Evolutionary conservation across 2,888 invertebrate genomes (phyloP).

Genomic region (Oconnorella tubifera): DNA sequence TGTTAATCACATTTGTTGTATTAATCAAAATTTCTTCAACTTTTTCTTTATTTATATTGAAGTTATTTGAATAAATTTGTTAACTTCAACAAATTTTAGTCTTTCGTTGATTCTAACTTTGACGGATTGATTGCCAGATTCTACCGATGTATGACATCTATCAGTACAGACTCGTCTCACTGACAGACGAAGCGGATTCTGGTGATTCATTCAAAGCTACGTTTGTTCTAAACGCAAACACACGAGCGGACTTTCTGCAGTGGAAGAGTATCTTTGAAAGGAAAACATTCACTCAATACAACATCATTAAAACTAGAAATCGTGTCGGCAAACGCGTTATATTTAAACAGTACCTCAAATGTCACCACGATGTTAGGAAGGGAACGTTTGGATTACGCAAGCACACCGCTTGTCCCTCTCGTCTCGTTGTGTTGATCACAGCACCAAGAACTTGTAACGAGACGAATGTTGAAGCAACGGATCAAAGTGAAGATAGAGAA

Average conservation of each 20-base stretch:
- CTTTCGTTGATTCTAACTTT: no score
- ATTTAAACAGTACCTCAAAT: slow-evolving; percentile 2
- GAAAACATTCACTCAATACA: not conserved
- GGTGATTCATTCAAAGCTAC: no score
- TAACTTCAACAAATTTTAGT: no score
- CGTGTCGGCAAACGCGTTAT: not conserved
- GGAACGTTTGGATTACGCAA: not conserved
- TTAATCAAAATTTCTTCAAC: no score
- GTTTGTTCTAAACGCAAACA: not conserved
- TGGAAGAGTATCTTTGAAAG: not conserved
- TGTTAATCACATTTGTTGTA: no score
- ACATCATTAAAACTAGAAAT: not conserved
- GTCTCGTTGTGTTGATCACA: not conserved
- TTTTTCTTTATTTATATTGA: no score
- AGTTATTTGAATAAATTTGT: no score
- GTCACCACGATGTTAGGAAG: slow-evolving; percentile 2
- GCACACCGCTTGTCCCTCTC: slow-evolving; percentile 1
- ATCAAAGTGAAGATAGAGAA: not conserved
- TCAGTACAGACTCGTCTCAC: not conserved
- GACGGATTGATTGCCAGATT: no score
- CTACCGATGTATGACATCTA: not conserved
- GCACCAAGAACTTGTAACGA: not conserved
- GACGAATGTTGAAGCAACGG: no score
- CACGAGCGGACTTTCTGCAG: not conserved
- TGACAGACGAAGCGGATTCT: not conserved